Evolutionary conservation across 2,888 invertebrate genomes (phyloP).

Genomic region (Cephonodes hylas): DNA sequence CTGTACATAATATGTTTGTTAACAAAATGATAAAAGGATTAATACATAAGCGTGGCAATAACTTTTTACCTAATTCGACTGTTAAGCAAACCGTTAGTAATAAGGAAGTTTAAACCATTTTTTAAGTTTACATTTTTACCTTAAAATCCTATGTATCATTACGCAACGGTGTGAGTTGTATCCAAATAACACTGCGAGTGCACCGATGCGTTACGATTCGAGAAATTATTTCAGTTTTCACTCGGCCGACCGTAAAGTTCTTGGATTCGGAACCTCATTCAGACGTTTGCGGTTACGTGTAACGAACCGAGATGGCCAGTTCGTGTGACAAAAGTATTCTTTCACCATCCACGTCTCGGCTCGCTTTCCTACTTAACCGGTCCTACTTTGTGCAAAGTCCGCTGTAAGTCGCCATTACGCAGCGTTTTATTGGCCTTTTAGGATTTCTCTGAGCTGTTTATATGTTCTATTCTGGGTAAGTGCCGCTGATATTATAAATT

Average conservation of each 20-base stretch:
- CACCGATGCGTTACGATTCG: conserved; percentile 50
- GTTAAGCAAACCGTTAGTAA: no score
- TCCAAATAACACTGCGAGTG: conserved; percentile 34
- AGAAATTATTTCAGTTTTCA: conserved; percentile 64
- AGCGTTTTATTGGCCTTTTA: not conserved
- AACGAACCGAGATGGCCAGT: conserved; percentile 13
- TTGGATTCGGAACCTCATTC: conserved; percentile 35
- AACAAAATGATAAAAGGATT: no score
- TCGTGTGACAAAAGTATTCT: conserved; percentile 1
- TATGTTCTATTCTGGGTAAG: not conserved
- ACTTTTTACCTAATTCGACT: no score
- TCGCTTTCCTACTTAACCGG: not conserved
- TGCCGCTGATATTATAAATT: not conserved
- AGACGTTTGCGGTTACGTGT: conserved; percentile 20
- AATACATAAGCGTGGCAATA: no score
- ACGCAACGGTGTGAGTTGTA: conserved; percentile 32
- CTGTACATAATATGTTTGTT: no score
- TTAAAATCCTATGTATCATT: not conserved
- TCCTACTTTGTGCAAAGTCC: not conserved
- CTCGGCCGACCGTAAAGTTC: conserved; percentile 51
- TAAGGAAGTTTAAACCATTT: not conserved
- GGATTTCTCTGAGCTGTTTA: not conserved
- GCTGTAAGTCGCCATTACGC: not conserved
- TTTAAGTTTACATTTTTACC: not conserved
- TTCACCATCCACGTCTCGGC: not conserved